phyloP scores from a whole-genome alignment of 2,113 vertebrate genomes.

The Forbesichthys agassizii region DNA sequence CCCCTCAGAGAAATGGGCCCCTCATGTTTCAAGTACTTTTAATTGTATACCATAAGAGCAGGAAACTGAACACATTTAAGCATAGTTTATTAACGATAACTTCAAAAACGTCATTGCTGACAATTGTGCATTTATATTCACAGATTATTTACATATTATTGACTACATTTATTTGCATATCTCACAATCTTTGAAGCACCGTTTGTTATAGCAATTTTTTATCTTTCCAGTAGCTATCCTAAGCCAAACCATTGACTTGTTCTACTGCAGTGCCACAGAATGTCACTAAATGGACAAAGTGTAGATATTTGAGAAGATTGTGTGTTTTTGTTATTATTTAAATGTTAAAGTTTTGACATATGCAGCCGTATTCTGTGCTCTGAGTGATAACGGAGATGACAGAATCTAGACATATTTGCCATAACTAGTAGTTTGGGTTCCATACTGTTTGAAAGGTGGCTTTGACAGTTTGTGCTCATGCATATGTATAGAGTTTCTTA shows the following conservation, averaged over 20 bases:
- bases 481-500: background rate
- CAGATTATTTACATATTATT: background rate
- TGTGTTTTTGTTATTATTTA: background rate
- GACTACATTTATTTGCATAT: constrained; percentile 1
- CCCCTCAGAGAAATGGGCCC: no score
- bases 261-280: background rate
- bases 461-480: constrained; percentile 5
- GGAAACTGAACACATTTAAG: no score
- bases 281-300: background rate
- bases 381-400: background rate
- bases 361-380: background rate
- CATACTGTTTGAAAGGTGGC: background rate
- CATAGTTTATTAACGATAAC: no score
- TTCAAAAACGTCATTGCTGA: no score
- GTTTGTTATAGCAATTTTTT: background rate
- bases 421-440: background rate
- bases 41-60: no score
- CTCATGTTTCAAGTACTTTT: no score
- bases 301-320: background rate
- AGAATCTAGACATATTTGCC: background rate
- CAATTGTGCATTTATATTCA: background rate
- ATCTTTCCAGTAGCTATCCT: background rate
- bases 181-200: background rate
- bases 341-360: background rate
- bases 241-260: background rate